phyloP scores from a whole-genome alignment of 2,113 vertebrate species.

The Thamnophis sirtalis region DNA sequence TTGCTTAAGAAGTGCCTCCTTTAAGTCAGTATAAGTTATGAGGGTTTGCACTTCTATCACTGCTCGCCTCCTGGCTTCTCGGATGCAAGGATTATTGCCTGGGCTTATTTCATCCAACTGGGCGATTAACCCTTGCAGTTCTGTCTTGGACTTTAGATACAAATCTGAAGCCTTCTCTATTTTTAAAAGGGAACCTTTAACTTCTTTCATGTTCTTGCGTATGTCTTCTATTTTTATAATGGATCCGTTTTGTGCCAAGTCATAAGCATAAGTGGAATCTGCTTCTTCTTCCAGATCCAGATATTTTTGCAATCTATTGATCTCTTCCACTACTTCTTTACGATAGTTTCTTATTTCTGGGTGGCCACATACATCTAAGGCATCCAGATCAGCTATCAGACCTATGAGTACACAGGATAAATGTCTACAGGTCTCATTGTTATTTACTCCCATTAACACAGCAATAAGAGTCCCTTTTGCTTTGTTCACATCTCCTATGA shows the following conservation, averaged over 20 bases:
- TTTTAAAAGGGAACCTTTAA: conserved; percentile 78
- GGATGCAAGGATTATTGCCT: conserved; percentile 91
- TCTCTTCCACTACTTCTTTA: conserved; percentile 93
- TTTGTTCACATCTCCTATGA: conserved; percentile 91
- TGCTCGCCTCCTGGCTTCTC: conserved; percentile 88
- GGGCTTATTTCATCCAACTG: conserved; percentile 88
- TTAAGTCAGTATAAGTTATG: conserved; percentile 87
- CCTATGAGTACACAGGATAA: conserved; percentile 89
- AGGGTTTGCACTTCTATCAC: conserved; percentile 91
- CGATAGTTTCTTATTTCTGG: conserved; percentile 88
- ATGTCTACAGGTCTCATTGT: conserved; percentile 86
- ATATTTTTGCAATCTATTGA: conserved; percentile 88
- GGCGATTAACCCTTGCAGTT: conserved; percentile 86
- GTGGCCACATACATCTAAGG: conserved; percentile 87
- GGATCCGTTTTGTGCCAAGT: conserved; percentile 88
- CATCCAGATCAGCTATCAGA: conserved; percentile 88
- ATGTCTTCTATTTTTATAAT: conserved; percentile 91
- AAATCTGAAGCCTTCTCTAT: conserved; percentile 76
- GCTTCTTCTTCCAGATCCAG: conserved; percentile 92
- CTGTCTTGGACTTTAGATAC: conserved; percentile 80
- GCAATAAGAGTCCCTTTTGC: conserved; percentile 88
- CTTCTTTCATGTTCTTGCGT: conserved; percentile 78
- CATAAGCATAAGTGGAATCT: conserved; percentile 80
- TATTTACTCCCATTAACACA: conserved; percentile 87
- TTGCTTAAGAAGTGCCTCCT: conserved; percentile 80